These are phyloP conservation scores for Leucophenga montana DNA, from an alignment of 2,888 invertebrate species.

Conservation along the genomic window DNA sequence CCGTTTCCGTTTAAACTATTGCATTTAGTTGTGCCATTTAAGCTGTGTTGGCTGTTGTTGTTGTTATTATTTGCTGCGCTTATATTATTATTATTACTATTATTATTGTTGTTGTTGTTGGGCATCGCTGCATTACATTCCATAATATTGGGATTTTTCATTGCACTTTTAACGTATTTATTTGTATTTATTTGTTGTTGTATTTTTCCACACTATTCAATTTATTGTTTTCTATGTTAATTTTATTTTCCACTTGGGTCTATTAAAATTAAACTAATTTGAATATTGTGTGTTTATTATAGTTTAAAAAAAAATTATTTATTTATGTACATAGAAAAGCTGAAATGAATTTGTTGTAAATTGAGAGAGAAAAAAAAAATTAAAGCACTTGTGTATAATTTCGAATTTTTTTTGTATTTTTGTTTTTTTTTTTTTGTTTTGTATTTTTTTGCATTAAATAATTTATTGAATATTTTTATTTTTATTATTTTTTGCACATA, in stretches of 20 bases:
- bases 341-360: too few species aligned
- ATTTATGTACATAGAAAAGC: background rate
- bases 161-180: conserved; percentile 39
- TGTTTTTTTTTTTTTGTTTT: conserved; percentile 47
- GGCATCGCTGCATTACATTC: conserved; percentile 53
- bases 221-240: conserved; percentile 5
- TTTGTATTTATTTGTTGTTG: conserved; percentile 24
- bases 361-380: too few species aligned
- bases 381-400: background rate
- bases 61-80: conserved; percentile 29
- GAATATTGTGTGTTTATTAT: background rate
- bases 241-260: conserved; percentile 16
- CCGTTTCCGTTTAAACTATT: conserved; percentile 65
- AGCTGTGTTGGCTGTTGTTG: conserved; percentile 7
- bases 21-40: conserved; percentile 35
- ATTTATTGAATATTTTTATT: conserved; percentile 28
- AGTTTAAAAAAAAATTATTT: background rate
- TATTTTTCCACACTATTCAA: too few species aligned
- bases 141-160: conserved; percentile 68
- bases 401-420: conserved; percentile 37
- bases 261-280: conserved; percentile 22
- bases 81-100: conserved; percentile 17
- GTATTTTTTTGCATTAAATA: conserved; percentile 39
- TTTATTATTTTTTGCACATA: conserved; percentile 16
- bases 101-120: conserved; percentile 39